A percentile compares a stretch with the other conserved stretches of the same genome.
Evolutionary conservation across 2,113 vertebrate species (phyloP).

Genomic region (Fukomys damarensis): DNA sequence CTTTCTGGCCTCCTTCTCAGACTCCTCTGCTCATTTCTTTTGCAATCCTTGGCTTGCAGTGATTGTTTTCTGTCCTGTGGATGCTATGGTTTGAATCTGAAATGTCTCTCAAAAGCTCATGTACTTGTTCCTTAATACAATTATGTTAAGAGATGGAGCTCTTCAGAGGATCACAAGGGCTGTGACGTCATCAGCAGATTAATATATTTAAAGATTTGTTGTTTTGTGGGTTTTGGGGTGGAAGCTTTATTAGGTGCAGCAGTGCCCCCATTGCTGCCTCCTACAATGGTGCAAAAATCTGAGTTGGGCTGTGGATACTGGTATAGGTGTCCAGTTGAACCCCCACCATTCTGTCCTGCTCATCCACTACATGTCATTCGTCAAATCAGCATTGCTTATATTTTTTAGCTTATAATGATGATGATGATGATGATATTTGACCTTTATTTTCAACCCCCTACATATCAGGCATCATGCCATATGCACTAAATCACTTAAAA

Average conservation of each 20-base stretch:
- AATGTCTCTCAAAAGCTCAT: not conserved
- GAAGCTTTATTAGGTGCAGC: not conserved
- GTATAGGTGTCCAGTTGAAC: not conserved
- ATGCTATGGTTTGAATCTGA: not conserved
- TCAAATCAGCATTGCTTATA: not conserved
- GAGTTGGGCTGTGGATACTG: not conserved
- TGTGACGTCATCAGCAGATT: not conserved
- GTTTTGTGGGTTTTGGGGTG: not conserved
- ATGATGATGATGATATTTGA: not conserved
- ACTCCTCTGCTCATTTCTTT: not conserved
- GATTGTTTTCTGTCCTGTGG: not conserved
- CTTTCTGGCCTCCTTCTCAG: not conserved
- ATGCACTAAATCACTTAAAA: not conserved
- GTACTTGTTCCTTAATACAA: not conserved
- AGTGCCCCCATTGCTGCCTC: not conserved
- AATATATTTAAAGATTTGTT: not conserved
- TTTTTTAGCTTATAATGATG: not conserved
- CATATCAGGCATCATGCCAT: not conserved
- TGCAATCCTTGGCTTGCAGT: not conserved
- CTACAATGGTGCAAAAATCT: accelerated
- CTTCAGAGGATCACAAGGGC: not conserved
- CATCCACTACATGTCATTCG: accelerated
- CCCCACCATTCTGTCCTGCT: not conserved
- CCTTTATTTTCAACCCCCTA: not conserved
- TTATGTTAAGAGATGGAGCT: not conserved